Conservation (phyloP, 2,888 invertebrate genomes). For the Dryococelus australis region DNA sequence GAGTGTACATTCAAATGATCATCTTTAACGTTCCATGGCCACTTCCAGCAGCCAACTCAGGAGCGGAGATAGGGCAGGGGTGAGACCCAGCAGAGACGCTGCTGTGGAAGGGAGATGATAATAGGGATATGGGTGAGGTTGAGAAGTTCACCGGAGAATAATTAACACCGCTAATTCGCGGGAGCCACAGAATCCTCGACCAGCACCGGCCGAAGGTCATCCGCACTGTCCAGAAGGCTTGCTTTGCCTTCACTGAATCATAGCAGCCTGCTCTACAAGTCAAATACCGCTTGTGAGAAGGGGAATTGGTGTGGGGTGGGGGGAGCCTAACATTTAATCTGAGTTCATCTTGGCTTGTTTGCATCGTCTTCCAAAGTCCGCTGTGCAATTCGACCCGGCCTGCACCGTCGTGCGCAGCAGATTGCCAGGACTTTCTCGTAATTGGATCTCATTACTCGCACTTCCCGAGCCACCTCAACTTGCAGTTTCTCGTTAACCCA, state of each 20-base stretch:
- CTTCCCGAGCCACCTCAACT: too few relatives aligned
- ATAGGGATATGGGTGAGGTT: background rate
- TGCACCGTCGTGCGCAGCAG: too few relatives aligned
- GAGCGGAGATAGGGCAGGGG: too few relatives aligned
- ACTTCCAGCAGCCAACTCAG: too few relatives aligned
- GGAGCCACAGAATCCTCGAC: background rate
- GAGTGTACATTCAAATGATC: too few relatives aligned
- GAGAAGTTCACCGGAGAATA: background rate
- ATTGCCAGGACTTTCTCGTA: too few relatives aligned
- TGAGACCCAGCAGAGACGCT: too few relatives aligned
- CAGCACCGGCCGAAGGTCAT: background rate
- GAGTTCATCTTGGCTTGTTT: background rate
- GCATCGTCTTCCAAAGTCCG: background rate
- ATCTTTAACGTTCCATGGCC: too few relatives aligned
- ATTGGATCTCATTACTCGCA: too few relatives aligned
- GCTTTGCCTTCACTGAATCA: background rate
- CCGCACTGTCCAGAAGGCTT: background rate
- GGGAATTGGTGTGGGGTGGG: background rate
- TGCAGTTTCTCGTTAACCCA: too few relatives aligned
- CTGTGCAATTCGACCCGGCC: too few relatives aligned
- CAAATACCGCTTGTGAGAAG: background rate
- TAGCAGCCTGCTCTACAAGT: background rate
- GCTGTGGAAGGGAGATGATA: background rate
- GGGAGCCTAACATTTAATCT: background rate
- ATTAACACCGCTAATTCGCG: background rate